Conservation (phyloP, 2,113 vertebrate species). For the Tauraco erythrolophus region DNA sequence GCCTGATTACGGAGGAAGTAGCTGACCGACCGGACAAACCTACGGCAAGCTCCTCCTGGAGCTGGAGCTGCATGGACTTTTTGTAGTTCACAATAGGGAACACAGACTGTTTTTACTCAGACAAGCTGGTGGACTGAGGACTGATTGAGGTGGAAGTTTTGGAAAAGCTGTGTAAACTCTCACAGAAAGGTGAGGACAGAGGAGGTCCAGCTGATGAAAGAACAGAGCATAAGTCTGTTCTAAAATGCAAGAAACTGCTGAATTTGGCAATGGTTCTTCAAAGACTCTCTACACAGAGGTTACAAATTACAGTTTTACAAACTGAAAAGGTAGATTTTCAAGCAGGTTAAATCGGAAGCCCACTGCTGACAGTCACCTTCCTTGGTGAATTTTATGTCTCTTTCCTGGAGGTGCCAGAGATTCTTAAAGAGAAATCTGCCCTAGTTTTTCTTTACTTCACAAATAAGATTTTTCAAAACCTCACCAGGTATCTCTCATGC, state of each 20-base stretch:
- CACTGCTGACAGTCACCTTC: background rate
- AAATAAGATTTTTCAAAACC: background rate
- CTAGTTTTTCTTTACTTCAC: background rate
- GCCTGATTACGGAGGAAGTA: background rate
- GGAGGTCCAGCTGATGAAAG: background rate
- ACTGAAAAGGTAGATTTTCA: background rate
- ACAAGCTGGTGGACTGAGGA: background rate
- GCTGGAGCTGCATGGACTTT: background rate
- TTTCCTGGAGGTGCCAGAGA: background rate
- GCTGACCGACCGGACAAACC: background rate
- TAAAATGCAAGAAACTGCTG: background rate
- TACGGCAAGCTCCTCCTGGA: background rate
- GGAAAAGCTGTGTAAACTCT: background rate
- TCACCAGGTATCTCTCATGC: background rate
- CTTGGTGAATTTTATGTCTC: background rate
- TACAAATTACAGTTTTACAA: background rate
- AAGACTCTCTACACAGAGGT: background rate
- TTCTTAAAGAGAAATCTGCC: background rate
- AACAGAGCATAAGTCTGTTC: background rate
- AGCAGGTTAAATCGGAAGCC: background rate
- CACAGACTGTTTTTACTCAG: background rate
- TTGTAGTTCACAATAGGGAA: background rate
- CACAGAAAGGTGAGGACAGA: background rate
- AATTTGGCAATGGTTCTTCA: background rate
- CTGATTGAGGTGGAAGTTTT: background rate